Percentiles rank a stretch among this genome's conserved stretches.
Conservation (phyloP, 1,140 invertebrate genomes). For the Zophobas atratus region DNA sequence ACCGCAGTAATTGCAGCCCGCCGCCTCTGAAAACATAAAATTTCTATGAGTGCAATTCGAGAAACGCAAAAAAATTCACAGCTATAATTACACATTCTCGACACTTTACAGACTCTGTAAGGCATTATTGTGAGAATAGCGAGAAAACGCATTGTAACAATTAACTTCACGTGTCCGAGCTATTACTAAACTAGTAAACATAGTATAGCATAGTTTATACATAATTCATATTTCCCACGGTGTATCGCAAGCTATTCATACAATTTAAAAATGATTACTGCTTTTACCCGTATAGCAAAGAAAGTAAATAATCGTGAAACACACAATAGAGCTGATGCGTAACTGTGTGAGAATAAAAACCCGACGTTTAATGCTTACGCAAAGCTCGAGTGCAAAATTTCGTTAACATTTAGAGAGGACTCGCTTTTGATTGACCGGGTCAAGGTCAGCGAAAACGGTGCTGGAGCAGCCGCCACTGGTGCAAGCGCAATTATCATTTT, state of each 20-base stretch:
- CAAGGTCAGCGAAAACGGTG: neutral
- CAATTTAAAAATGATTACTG: constrained; percentile 40
- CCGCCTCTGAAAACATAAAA: too few relatives aligned
- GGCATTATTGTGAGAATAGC: constrained; percentile 27
- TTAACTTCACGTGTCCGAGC: constrained; percentile 38
- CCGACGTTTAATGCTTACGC: neutral
- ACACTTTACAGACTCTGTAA: neutral
- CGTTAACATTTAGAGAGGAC: too few relatives aligned
- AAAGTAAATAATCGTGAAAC: constrained; percentile 14
- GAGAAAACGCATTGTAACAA: constrained; percentile 40
- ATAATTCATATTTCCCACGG: constrained; percentile 50
- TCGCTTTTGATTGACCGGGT: too few relatives aligned
- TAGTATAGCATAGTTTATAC: constrained; percentile 14
- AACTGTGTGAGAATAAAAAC: constrained; percentile 21
- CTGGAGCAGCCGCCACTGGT: neutral
- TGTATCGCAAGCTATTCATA: constrained; percentile 40
- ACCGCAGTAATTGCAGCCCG: too few relatives aligned
- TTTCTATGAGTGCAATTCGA: neutral
- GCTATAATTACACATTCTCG: constrained; percentile 26
- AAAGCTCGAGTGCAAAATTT: too few relatives aligned
- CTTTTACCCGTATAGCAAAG: constrained; percentile 33
- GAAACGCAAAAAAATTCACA: neutral
- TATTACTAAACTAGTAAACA: constrained; percentile 43
- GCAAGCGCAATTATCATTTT: constrained; percentile 8
- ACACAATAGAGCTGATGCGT: constrained; percentile 28